Percentiles rank a stretch among this genome's conserved stretches.
Evolutionary conservation across 1,140 invertebrate genomes (phyloP).

Genomic region (Teleogryllus occipitalis): DNA sequence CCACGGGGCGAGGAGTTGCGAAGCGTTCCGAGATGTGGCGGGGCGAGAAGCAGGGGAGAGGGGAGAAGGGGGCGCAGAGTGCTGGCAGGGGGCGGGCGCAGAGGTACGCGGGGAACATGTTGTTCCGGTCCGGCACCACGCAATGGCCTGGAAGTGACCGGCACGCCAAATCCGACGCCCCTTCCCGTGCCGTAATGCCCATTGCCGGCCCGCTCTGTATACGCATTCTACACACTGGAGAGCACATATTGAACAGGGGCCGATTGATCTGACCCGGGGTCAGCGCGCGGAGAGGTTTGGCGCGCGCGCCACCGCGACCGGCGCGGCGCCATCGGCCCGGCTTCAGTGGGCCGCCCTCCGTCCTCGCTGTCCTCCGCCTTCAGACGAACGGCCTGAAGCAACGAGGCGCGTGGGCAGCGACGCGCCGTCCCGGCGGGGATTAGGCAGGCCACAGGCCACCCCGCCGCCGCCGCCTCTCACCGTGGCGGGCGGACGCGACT

Average conservation of each 20-base stretch:
- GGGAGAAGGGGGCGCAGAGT: neutral
- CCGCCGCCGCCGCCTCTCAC: too few relatives aligned
- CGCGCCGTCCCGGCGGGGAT: too few relatives aligned
- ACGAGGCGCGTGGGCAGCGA: too few relatives aligned
- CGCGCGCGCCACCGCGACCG: too few relatives aligned
- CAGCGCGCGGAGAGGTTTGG: neutral
- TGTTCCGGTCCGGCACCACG: neutral
- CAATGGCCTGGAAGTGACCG: neutral
- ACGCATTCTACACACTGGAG: neutral
- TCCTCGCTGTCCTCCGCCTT: too few relatives aligned
- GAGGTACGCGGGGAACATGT: neutral
- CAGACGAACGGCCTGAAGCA: too few relatives aligned
- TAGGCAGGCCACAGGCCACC: too few relatives aligned
- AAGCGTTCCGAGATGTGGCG: neutral
- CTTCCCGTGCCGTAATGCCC: neutral
- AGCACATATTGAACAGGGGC: neutral
- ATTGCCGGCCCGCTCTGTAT: too few relatives aligned
- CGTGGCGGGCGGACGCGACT: too few relatives aligned
- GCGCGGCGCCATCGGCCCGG: too few relatives aligned
- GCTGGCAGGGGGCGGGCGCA: neutral
- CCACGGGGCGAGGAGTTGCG: neutral
- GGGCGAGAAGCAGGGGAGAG: neutral
- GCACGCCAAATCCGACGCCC: neutral
- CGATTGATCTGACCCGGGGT: neutral
- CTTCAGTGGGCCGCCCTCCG: too few relatives aligned